Conservation (phyloP, 2,113 vertebrate species). For the Nothoprocta pentlandii region DNA sequence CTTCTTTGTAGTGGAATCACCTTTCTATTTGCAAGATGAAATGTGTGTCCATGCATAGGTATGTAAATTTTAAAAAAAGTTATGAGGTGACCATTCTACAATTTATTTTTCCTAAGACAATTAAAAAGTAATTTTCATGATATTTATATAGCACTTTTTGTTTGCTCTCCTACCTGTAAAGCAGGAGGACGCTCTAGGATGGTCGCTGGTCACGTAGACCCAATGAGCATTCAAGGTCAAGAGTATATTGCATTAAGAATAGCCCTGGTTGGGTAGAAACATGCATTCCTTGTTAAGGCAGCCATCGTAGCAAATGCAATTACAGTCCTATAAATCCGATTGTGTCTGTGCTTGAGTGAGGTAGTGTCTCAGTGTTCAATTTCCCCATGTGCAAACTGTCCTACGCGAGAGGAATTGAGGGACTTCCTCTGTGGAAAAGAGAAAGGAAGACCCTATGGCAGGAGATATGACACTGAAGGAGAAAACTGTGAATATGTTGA, state of each 20-base stretch:
- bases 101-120: background rate
- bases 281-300: slow-evolving; percentile 73
- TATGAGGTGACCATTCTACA: background rate
- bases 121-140: background rate
- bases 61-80: background rate
- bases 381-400: slow-evolving; percentile 69
- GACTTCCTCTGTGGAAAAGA: slow-evolving; percentile 71
- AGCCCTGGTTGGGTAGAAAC: slow-evolving; percentile 71
- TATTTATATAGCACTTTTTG: background rate
- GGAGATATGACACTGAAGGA: slow-evolving; percentile 37
- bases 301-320: slow-evolving; percentile 79
- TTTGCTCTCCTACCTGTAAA: slow-evolving; percentile 5
- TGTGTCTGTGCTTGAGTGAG: slow-evolving; percentile 78
- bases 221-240: slow-evolving; percentile 72
- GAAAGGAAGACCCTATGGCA: slow-evolving; percentile 69
- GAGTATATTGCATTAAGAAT: slow-evolving; percentile 59
- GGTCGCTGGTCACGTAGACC: slow-evolving; percentile 46
- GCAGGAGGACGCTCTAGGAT: background rate
- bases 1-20: background rate
- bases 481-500: slow-evolving; percentile 76
- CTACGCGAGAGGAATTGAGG: slow-evolving; percentile 73
- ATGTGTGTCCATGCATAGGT: rapidly evolving
- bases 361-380: slow-evolving; percentile 81
- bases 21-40: background rate
- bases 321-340: slow-evolving; percentile 78